Conservation (phyloP, 64 coral and sea anemone genomes). For the Orbicella faveolata region DNA sequence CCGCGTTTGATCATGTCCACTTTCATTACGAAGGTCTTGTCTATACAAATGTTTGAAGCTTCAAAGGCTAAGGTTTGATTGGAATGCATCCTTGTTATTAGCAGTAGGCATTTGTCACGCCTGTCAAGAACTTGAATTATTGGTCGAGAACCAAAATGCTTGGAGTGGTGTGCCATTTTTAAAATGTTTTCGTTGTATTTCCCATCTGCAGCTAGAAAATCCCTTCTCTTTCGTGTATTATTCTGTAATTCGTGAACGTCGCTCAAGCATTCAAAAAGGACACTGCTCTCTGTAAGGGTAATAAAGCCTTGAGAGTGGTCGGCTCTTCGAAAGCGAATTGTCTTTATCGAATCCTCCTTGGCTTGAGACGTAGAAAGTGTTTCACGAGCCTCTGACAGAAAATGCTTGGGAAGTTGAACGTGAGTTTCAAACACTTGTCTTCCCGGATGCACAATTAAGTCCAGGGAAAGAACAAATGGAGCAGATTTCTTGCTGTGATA, state of each 20-base stretch:
- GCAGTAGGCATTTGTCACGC: slow-evolving; percentile 4
- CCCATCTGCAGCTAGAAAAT: neutral
- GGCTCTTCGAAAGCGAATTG: neutral
- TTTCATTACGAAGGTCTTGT: neutral
- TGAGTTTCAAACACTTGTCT: neutral
- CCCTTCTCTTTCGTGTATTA: neutral
- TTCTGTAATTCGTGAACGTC: neutral
- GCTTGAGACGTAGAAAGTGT: neutral
- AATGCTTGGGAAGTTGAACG: neutral
- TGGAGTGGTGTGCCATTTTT: neutral
- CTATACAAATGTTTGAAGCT: neutral
- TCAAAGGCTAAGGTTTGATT: slow-evolving; percentile 28
- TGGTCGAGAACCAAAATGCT: neutral
- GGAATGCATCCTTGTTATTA: slow-evolving; percentile 3
- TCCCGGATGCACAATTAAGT: neutral
- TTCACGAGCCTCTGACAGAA: neutral
- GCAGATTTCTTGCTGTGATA: neutral
- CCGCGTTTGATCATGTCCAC: neutral
- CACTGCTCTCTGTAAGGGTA: neutral
- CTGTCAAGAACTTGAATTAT: neutral
- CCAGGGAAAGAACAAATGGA: neutral
- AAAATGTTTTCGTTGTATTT: neutral
- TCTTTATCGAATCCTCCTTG: neutral
- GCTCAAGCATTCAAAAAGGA: neutral
- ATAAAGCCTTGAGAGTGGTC: neutral